phyloP scores from a whole-genome alignment of 2,888 invertebrate species.

The Euzetes globulus region DNA sequence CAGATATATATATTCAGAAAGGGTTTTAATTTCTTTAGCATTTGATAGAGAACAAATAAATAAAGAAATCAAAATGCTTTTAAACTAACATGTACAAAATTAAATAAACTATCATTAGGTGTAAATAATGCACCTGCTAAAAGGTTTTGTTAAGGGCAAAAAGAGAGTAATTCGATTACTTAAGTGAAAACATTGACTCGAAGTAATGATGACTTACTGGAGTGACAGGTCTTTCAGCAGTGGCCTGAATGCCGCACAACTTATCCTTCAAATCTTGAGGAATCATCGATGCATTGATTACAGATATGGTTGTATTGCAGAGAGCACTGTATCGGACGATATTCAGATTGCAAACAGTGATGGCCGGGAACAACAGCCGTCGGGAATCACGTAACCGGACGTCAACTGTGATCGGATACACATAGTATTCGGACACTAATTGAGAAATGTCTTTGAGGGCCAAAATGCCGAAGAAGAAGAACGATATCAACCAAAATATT shows the following conservation, averaged over 20 bases:
- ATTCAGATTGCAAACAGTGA: conserved; percentile 42
- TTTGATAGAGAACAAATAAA: no score
- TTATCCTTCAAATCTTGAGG: conserved; percentile 37
- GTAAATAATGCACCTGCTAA: no score
- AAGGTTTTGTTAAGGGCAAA: no score
- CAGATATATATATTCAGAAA: no score
- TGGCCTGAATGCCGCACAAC: conserved; percentile 35
- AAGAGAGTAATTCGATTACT: not conserved
- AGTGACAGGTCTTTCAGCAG: not conserved
- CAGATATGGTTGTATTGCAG: conserved; percentile 36
- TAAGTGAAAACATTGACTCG: no score
- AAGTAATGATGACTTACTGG: not conserved
- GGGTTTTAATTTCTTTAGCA: no score
- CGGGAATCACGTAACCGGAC: conserved; percentile 37
- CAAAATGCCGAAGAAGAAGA: conserved; percentile 35
- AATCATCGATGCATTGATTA: conserved; percentile 37
- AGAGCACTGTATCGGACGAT: conserved; percentile 37
- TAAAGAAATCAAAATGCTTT: no score
- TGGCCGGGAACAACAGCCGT: conserved; percentile 40
- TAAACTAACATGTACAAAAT: no score
- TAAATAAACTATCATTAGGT: no score
- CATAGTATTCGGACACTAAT: conserved; percentile 37
- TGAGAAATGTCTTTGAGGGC: conserved; percentile 36
- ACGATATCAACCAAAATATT: conserved; percentile 37
- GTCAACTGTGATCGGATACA: conserved; percentile 39